Evolutionary conservation across 2,888 invertebrate species (phyloP), one percentile per base, ranked within the genome.

Genomic region (Mythimna impura): DNA sequence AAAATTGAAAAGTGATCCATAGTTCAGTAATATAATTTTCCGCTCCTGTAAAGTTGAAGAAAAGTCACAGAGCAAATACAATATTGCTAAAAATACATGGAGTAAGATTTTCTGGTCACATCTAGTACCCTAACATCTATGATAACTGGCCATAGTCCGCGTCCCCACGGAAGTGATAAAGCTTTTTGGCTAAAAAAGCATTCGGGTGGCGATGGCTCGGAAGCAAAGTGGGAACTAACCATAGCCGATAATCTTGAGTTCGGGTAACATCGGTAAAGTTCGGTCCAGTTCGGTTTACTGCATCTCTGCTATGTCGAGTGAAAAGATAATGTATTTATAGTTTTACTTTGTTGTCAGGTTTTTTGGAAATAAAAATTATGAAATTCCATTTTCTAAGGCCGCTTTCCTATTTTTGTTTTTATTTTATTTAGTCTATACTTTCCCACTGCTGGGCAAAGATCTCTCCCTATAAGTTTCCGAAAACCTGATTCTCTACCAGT

Each of bases 111-210:
- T 36, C 8, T 2, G 63, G 30, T 12, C 89, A 6, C 76, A 87
- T 93, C 93, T 65, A 92, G 91, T 60, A 30, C 12, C 47, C 74
- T 12, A 68, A 86, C 7, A 77, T 91, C 92, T 54, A 20, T 54
- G 87, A 63, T 43, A 71, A 82, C 84, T 89, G 89, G 89, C 90
- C 93, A 89, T 83, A 89, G 90, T 88, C 92, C 92, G 89, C 89
- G 89, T 91, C 94, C 95, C 94, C 92, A 93, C 94, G 96, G 95
- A 96, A 96, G 95, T 95, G 94, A 96, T 96, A 96, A 96, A 96
- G 94, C 93, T 95, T 95, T 95, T 95, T 94, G 95, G 92, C 93
- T 93, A 95, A 96, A 96, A 96, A 96, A 95, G 91, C 93, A 93
- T 95, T 94, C 89, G 91, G 92, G 89, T 83, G 93, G 93, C 92